Percentiles rank a stretch among this genome's conserved stretches.
Conservation (phyloP, 1,140 invertebrate species). For the Berghia stephanieae region DNA sequence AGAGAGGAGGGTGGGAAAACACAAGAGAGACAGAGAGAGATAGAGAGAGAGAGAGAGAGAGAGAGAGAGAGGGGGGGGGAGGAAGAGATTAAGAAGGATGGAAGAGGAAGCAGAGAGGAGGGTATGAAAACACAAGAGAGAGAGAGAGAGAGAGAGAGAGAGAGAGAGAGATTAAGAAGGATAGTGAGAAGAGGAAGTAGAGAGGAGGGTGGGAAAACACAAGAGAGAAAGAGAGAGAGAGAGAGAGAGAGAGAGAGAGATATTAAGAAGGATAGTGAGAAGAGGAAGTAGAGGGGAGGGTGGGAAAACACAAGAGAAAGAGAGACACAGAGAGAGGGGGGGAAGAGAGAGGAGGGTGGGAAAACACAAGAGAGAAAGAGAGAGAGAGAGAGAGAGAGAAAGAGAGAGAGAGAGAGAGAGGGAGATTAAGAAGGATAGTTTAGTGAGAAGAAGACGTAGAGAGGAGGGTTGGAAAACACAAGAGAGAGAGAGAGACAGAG, state of each 20-base stretch:
- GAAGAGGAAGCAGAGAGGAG: neutral
- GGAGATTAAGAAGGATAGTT: too few relatives aligned
- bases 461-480: neutral
- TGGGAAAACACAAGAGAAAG: too few relatives aligned
- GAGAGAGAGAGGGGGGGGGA: neutral
- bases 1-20: slow-evolving; percentile 29
- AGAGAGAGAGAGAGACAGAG: neutral
- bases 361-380: too few relatives aligned
- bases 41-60: slow-evolving; percentile 25
- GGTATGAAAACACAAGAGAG: neutral
- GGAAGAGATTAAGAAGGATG: neutral
- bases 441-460: too few relatives aligned
- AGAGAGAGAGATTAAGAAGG: too few relatives aligned
- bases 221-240: neutral
- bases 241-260: neutral
- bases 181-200: too few relatives aligned
- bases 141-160: slow-evolving; percentile 7
- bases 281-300: neutral
- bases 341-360: too few relatives aligned
- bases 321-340: too few relatives aligned
- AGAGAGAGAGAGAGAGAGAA: too few relatives aligned
- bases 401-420: too few relatives aligned
- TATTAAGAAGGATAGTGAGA: neutral
- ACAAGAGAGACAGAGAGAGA: slow-evolving; percentile 29
- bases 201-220: neutral